Conservation (phyloP, 2,888 invertebrate species). For the Drosophila sordidula region DNA sequence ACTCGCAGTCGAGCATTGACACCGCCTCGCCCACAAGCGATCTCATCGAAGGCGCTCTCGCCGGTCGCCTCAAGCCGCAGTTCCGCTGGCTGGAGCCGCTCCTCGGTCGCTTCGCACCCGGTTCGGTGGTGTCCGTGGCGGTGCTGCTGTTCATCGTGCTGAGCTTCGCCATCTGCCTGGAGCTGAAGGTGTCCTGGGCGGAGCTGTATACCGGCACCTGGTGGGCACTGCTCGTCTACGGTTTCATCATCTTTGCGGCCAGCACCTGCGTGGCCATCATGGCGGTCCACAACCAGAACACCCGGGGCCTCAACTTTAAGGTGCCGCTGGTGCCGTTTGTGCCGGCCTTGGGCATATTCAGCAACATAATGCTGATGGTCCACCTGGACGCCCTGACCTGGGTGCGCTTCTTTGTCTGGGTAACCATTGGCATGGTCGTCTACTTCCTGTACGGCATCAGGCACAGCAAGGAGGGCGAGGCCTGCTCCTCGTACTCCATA, state of each 20-base stretch:
- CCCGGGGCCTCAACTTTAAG: constrained; percentile 89
- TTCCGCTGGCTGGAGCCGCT: constrained; percentile 91
- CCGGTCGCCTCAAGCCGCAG: constrained; percentile 91
- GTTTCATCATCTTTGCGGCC: constrained; percentile 88
- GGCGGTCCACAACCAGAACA: constrained; percentile 91
- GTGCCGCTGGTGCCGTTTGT: constrained; percentile 93
- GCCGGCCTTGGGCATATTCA: constrained; percentile 92
- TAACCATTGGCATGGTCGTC: constrained; percentile 92
- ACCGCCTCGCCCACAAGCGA: constrained; percentile 86
- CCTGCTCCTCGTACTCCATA: constrained; percentile 87
- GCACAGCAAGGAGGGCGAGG: constrained; percentile 91
- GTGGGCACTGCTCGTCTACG: constrained; percentile 89
- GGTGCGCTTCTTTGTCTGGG: constrained; percentile 94
- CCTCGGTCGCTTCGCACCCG: constrained; percentile 91
- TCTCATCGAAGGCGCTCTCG: constrained; percentile 87
- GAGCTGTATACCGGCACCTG: constrained; percentile 87
- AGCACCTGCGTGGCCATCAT: constrained; percentile 90
- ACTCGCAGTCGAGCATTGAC: constrained; percentile 87
- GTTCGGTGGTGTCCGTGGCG: constrained; percentile 90
- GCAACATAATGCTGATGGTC: constrained; percentile 93
- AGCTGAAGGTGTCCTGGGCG: constrained; percentile 88
- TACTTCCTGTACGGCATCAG: constrained; percentile 95
- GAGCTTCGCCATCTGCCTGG: constrained; percentile 89
- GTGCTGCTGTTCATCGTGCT: constrained; percentile 89
- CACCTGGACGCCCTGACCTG: constrained; percentile 92